phyloP scores from a whole-genome alignment of 2,888 invertebrate genomes.

The Anoplius nigerrimus region DNA sequence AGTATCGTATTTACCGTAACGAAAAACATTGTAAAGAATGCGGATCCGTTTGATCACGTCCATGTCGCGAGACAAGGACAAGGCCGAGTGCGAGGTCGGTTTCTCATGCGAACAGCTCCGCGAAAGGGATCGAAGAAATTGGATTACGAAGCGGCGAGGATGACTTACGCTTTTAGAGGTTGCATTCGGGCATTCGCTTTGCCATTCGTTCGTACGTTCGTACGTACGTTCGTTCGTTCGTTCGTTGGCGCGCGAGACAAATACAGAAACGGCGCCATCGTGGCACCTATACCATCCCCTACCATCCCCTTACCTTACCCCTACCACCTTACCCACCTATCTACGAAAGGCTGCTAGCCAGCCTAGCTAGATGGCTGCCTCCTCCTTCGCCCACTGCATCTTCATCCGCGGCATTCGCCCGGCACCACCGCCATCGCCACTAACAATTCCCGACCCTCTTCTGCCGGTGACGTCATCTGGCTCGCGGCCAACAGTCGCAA shows the following conservation, averaged over 20 bases:
- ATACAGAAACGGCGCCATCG: slow-evolving; percentile 23
- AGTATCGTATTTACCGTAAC: no score
- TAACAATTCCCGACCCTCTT: slow-evolving; percentile 48
- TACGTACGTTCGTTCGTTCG: slow-evolving; percentile 18
- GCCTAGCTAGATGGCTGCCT: no score
- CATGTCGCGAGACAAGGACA: no score
- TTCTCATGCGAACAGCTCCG: slow-evolving; percentile 16
- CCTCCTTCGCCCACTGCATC: not conserved
- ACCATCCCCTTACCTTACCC: no score
- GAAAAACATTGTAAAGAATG: no score
- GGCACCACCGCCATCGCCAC: slow-evolving; percentile 26
- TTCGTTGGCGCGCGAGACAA: slow-evolving; percentile 23
- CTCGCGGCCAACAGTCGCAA: slow-evolving; percentile 60
- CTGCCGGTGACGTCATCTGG: slow-evolving; percentile 66
- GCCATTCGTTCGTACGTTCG: slow-evolving; percentile 17
- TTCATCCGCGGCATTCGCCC: slow-evolving; percentile 32
- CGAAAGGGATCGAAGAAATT: slow-evolving; percentile 35
- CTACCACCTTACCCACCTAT: slow-evolving; percentile 20
- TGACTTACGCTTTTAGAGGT: slow-evolving; percentile 24
- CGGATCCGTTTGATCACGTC: no score
- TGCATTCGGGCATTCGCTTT: slow-evolving; percentile 15
- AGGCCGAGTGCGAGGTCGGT: no score
- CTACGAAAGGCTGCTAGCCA: not conserved
- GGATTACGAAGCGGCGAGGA: slow-evolving; percentile 26
- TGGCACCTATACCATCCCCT: slow-evolving; percentile 9